Conservation (phyloP, 2,113 vertebrate genomes). For the Scopus umbretta region DNA sequence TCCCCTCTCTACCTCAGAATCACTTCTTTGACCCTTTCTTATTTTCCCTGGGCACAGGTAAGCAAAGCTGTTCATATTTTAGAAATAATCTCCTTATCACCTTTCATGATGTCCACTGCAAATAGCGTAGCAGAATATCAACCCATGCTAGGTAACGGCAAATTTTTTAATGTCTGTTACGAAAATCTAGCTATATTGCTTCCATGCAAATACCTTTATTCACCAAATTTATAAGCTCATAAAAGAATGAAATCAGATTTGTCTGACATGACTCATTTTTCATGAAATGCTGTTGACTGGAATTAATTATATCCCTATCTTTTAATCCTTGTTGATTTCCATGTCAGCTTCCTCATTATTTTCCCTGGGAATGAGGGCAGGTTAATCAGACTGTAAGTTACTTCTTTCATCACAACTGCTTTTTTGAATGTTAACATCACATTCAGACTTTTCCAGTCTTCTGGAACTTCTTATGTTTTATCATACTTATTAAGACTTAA, state of each 20-base stretch:
- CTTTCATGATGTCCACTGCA: neutral
- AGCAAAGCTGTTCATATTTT: neutral
- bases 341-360: neutral
- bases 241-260: conserved; percentile 19
- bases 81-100: neutral
- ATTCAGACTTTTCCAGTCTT: neutral
- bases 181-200: neutral
- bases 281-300: neutral
- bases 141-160: neutral
- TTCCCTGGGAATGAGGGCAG: neutral
- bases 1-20: neutral
- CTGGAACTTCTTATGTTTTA: neutral
- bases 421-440: neutral
- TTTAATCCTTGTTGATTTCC: conserved; percentile 27
- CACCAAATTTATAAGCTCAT: neutral
- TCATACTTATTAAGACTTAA: neutral
- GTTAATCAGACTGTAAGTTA: neutral
- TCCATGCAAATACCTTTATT: neutral
- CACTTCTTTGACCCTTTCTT: neutral
- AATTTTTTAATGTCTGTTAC: neutral
- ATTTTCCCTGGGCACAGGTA: neutral
- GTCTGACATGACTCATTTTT: neutral
- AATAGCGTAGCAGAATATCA: neutral
- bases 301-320: conserved; percentile 15
- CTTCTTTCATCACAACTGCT: neutral